phyloP scores from a whole-genome alignment of 2,113 vertebrate species.

The Neoarius graeffei region DNA sequence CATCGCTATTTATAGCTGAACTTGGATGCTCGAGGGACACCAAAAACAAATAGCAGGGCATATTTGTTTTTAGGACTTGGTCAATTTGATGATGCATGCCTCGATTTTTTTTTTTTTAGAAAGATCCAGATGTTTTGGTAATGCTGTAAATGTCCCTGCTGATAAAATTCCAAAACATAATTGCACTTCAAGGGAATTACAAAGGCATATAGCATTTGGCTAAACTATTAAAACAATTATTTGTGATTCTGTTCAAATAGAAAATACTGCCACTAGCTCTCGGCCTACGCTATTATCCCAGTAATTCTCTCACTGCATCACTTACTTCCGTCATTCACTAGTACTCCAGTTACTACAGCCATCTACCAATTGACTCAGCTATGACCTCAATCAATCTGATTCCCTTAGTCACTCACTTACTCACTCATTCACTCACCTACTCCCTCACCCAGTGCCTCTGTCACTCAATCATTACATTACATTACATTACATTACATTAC shows the following conservation, averaged over 20 bases:
- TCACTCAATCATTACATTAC: not conserved
- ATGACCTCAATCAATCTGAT: not conserved
- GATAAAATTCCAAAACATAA: slow-evolving; percentile 1
- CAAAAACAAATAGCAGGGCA: slow-evolving; percentile 7
- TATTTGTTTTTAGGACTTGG: slow-evolving; percentile 17
- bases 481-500: no score
- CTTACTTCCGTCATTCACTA: not conserved
- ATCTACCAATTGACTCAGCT: not conserved
- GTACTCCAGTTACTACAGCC: not conserved
- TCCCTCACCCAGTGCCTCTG: not conserved
- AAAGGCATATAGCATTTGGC: slow-evolving; percentile 28
- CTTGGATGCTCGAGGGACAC: not conserved
- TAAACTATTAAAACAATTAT: slow-evolving; percentile 13
- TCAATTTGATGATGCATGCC: slow-evolving; percentile 20
- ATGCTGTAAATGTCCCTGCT: slow-evolving; percentile 33
- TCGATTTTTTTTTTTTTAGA: not conserved
- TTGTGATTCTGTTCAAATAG: slow-evolving; percentile 23
- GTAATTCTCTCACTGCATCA: not conserved
- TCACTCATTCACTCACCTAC: not conserved
- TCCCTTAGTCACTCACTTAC: not conserved
- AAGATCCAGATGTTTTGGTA: slow-evolving; percentile 41
- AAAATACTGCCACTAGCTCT: not conserved
- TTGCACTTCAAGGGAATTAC: slow-evolving; percentile 27
- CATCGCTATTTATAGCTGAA: not conserved
- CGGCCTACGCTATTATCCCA: not conserved